Evolutionary conservation across 2,113 vertebrate genomes (phyloP), one percentile per base, ranked within the genome.

Genomic region (Lophius piscatorius): DNA sequence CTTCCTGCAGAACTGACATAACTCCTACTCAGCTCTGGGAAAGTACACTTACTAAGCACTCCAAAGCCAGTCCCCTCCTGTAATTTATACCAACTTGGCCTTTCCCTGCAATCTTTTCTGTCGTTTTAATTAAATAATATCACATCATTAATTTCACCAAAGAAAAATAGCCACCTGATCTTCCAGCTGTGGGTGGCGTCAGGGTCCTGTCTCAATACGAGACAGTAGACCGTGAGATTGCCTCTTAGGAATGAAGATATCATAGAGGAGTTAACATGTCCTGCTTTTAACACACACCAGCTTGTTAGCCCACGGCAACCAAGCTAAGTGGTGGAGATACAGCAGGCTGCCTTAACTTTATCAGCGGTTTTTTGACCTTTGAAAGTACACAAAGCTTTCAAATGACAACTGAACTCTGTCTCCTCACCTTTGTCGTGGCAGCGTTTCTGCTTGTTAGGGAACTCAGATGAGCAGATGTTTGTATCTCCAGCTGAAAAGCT

Each of bases 81-180:
- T 87, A 80, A 91, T 91, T 87, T 88, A 90, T 90, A 87, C 86
- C 71, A 64, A 78, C 33, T 2, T 51, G 54, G 64, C 64, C 63
- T 73, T 73, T 84, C 47, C 54, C 63, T 84, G 76, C 85, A 81
- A 90, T 89, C 78, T 88, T 86, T 66, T 74, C 78, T 89, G 92
- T 93, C 92, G n/a, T n/a, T n/a, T 91, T 93, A 93, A 92, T 91
- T 90, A 92, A 92, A 92, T 92, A 89, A 91, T 90, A 86, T 89
- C 86, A 84, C 86, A 86, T 91, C 85, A 84, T 69, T 83, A 85
- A 89, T 91, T 90, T 86, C 65, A 90, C 87, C 74, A 82, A 84
- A 59, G 41, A 61, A 80, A 80, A 82, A 78, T 84, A 86, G 91
- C 86, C 82, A 67, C 74, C 76, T 87, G 81, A 88, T 91, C 82